A percentile compares a stretch with the other conserved stretches of the same genome.
These are phyloP conservation scores for Leptodactylus fallax DNA, from an alignment of 2,797 vertebrate genomes.

Conservation along the genomic window DNA sequence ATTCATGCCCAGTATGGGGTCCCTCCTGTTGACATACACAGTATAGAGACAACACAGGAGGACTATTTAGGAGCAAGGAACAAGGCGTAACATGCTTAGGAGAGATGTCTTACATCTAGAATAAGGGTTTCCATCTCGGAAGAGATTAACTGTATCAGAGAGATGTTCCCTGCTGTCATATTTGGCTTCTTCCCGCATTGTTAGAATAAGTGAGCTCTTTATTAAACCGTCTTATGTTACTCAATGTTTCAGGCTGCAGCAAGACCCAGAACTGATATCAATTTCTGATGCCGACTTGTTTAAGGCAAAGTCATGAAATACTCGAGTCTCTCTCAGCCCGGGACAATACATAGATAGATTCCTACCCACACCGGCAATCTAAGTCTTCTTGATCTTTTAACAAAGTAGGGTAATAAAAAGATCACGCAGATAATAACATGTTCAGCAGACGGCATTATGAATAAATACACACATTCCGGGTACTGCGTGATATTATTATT, in stretches of 20 bases:
- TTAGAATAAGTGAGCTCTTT: slow-evolving; percentile 61
- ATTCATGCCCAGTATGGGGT: slow-evolving; percentile 43
- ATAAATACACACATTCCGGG: slow-evolving; percentile 29
- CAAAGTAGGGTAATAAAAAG: slow-evolving; percentile 47
- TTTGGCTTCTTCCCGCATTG: slow-evolving; percentile 67
- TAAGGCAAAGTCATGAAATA: slow-evolving; percentile 59
- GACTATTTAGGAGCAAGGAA: neutral
- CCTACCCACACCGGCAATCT: slow-evolving; percentile 8
- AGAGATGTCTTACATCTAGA: slow-evolving; percentile 57
- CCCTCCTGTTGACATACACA: slow-evolving; percentile 25
- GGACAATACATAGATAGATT: slow-evolving; percentile 26
- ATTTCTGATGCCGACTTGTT: slow-evolving; percentile 47
- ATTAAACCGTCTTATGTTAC: slow-evolving; percentile 62
- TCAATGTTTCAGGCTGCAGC: slow-evolving; percentile 46
- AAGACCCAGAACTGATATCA: slow-evolving; percentile 46
- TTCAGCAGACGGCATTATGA: slow-evolving; percentile 37
- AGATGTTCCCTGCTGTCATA: slow-evolving; percentile 61
- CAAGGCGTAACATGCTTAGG: slow-evolving; percentile 49
- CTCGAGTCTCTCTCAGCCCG: slow-evolving; percentile 6
- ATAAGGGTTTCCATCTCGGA: slow-evolving; percentile 63
- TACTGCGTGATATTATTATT: slow-evolving; percentile 19
- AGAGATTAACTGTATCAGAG: slow-evolving; percentile 64
- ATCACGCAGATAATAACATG: slow-evolving; percentile 35
- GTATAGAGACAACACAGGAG: slow-evolving; percentile 58
- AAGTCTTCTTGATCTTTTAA: slow-evolving; percentile 46